Conservation (phyloP, 2,888 invertebrate genomes). For the Ectemnius lituratus region DNA sequence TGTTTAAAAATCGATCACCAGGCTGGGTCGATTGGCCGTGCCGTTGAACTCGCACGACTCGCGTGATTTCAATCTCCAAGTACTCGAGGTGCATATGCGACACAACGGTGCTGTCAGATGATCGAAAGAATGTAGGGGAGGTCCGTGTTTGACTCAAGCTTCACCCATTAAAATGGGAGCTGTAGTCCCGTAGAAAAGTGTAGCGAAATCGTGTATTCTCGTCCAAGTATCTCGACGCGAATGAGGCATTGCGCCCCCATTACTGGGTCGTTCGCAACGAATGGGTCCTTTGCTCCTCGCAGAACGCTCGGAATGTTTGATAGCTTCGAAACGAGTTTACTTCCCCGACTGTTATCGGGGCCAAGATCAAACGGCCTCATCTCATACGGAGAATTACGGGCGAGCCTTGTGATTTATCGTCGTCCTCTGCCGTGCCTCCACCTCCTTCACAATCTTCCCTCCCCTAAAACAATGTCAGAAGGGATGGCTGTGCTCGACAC, state of each 20-base stretch:
- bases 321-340: constrained; percentile 4
- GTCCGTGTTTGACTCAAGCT: no score
- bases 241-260: no score
- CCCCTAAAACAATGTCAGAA: no score
- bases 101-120: constrained; percentile 34
- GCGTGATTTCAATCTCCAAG: constrained; percentile 53
- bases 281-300: not conserved
- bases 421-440: not conserved
- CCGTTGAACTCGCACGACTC: constrained; percentile 44
- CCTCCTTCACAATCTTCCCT: not conserved
- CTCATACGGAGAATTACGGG: no score
- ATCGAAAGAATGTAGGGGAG: constrained; percentile 34
- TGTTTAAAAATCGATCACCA: constrained; percentile 28
- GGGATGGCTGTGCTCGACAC: no score
- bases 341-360: not conserved
- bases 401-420: not conserved
- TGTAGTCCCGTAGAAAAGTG: no score
- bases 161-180: no score
- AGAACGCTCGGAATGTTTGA: constrained; percentile 1
- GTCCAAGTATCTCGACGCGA: not conserved
- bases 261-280: not conserved
- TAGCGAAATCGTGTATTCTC: not conserved
- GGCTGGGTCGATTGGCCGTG: not conserved
- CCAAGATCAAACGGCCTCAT: not conserved
- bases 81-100: constrained; percentile 44